These are phyloP conservation scores for Actinopyga echinites DNA, from an alignment of 53 echinoderm and acorn worm genomes.

Conservation along the genomic window DNA sequence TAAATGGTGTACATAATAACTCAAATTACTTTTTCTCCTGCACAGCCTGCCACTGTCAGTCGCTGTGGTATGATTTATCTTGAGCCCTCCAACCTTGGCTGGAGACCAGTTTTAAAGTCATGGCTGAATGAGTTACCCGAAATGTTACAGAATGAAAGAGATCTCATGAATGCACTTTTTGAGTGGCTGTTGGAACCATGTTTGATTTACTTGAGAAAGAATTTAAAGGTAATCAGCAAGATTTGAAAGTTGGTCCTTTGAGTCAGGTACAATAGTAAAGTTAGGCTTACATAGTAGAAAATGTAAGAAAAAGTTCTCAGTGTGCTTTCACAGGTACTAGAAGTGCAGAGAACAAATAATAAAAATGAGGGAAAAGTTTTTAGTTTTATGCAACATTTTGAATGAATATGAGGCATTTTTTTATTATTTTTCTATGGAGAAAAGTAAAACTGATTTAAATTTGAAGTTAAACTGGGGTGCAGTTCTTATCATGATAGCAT, in stretches of 20 bases:
- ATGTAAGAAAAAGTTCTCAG: too few relatives aligned
- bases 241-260: background rate
- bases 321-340: too few relatives aligned
- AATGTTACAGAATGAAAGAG: conserved; percentile 69
- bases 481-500: too few relatives aligned
- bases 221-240: conserved; percentile 71
- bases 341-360: too few relatives aligned
- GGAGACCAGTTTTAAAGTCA: conserved; percentile 88
- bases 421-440: too few relatives aligned
- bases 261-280: too few relatives aligned
- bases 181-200: conserved; percentile 87
- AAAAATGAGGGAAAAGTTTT: too few relatives aligned
- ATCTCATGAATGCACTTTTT: conserved; percentile 83
- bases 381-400: too few relatives aligned
- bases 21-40: background rate
- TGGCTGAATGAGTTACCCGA: conserved; percentile 88
- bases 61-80: conserved; percentile 99
- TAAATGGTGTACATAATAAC: background rate
- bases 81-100: conserved; percentile 89
- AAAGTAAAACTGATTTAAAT: too few relatives aligned
- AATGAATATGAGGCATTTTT: too few relatives aligned
- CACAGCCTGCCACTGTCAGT: conserved; percentile 97
- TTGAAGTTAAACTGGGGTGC: too few relatives aligned
- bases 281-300: too few relatives aligned
- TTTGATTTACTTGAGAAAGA: conserved; percentile 79